Conservation (phyloP, 2,797 vertebrate species). For the Rhabdophis nuchalis region DNA sequence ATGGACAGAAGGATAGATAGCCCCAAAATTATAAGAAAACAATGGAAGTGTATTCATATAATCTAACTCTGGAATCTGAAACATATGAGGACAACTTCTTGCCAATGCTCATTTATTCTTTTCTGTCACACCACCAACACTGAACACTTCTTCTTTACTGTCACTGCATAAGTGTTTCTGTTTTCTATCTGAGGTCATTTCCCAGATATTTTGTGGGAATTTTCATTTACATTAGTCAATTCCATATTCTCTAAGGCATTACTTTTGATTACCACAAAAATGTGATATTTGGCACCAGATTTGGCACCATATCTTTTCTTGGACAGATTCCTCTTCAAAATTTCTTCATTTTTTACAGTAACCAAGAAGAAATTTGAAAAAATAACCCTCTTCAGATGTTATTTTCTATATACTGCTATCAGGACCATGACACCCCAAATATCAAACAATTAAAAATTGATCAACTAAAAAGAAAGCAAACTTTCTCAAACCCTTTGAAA, state of each 20-base stretch:
- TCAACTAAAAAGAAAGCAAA: conserved; percentile 46
- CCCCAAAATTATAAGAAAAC: conserved; percentile 16
- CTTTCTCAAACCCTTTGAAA: conserved; percentile 38
- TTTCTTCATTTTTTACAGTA: neutral
- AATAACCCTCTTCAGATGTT: neutral
- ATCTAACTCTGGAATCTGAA: neutral
- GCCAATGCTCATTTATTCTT: neutral
- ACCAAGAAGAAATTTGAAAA: neutral
- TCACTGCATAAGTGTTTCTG: neutral
- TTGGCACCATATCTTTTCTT: neutral
- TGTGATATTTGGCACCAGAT: neutral
- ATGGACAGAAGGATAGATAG: neutral
- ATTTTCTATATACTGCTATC: conserved; percentile 16
- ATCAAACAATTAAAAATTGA: conserved; percentile 36
- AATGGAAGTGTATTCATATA: neutral
- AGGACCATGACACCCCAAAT: conserved; percentile 18
- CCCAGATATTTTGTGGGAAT: neutral
- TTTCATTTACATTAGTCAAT: neutral
- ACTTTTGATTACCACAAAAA: neutral
- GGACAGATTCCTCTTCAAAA: neutral
- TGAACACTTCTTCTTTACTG: neutral
- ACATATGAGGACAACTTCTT: neutral
- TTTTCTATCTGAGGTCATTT: neutral
- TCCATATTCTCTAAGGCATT: neutral
- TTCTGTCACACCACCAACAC: neutral